phyloP scores from a whole-genome alignment of 1,140 invertebrate genomes.

The Drosophila athabasca region DNA sequence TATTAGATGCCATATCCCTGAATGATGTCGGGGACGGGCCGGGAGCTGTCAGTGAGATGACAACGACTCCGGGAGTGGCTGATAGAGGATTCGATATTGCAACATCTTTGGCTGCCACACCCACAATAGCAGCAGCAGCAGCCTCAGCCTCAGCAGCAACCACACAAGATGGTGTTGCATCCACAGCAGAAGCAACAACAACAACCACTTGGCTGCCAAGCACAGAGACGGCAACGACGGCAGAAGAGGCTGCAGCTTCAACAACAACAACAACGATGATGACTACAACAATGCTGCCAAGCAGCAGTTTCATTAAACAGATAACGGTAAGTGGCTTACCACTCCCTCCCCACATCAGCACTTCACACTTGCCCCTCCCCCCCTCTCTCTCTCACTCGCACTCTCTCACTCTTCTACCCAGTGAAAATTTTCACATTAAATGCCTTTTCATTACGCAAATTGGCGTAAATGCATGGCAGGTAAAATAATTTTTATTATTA shows the following conservation, averaged over 20 bases:
- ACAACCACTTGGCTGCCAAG: slow-evolving; percentile 20
- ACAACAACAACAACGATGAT: slow-evolving; percentile 27
- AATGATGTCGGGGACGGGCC: slow-evolving; percentile 49
- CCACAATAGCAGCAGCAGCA: slow-evolving; percentile 9
- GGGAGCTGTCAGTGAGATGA: slow-evolving; percentile 25
- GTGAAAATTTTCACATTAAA: slow-evolving; percentile 53
- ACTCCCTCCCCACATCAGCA: slow-evolving; percentile 5
- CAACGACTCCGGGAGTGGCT: slow-evolving; percentile 10
- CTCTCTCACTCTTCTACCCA: slow-evolving; percentile 1
- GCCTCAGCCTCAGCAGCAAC: slow-evolving; percentile 14
- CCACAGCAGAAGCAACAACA: slow-evolving; percentile 19
- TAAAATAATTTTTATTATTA: slow-evolving; percentile 65
- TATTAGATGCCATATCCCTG: slow-evolving; percentile 71
- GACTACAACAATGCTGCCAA: slow-evolving; percentile 70
- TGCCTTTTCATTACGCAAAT: slow-evolving; percentile 73
- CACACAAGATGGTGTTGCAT: slow-evolving; percentile 18
- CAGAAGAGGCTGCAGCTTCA: slow-evolving; percentile 17
- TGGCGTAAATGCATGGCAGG: slow-evolving; percentile 40
- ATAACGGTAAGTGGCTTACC: slow-evolving; percentile 82
- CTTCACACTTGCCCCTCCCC: neutral
- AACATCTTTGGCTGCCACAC: slow-evolving; percentile 22
- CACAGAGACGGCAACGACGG: slow-evolving; percentile 28
- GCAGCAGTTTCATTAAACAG: slow-evolving; percentile 80
- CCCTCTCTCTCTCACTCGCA: too few species aligned
- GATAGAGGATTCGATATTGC: slow-evolving; percentile 18